Evolutionary conservation across 2,113 vertebrate species (phyloP), one percentile per base, ranked within the genome.

Genomic region (Halcyon senegalensis): DNA sequence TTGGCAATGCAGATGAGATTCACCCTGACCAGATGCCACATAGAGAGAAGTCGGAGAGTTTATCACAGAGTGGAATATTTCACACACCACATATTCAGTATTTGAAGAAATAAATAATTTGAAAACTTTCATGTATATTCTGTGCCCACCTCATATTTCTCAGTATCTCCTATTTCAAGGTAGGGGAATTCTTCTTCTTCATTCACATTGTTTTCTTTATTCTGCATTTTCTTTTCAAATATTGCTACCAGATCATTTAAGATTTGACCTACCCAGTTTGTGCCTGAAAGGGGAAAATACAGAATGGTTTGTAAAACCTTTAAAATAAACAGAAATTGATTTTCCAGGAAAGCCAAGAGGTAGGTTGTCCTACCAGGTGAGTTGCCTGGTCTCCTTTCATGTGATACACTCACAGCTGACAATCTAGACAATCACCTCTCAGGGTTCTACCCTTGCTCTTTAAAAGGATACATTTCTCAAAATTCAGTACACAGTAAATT

Each of bases 181-280:
- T 84, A 94, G 2, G 55, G 59, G 10, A 95, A 53, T 50, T 76
- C 91, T 63, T 79, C 39, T 14, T 93, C 77, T 19, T 27, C 25
- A 74, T 59, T 44, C 15, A 5, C 0, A 1, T 5, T 67, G 33
- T 35, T 74, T 88, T 3, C 78, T 14, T 16, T 21, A 31, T 23
- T 39, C 6, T 5, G 23, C 0, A 1, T 86, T 88, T 94, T 94
- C 50, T 90, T 92, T 66, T 41, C 24, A 62, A 31, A 91, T 72
- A 91, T 41, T 20, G 50, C n/a, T 66, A 69, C 12, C 31, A 95
- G 76, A 44, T 95, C 93, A 84, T 1, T 73, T 81, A 97, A 55
- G 59, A 96, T 92, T 43, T 95, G 94, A 20, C 67, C 66, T 25
- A 96, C 9, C 93, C 94, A 97, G 72, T 97, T 97, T 12, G 95